Evolutionary conservation across 2,888 invertebrate species (phyloP), one percentile per base, ranked within the genome.

Genomic region (Pocota personata): DNA sequence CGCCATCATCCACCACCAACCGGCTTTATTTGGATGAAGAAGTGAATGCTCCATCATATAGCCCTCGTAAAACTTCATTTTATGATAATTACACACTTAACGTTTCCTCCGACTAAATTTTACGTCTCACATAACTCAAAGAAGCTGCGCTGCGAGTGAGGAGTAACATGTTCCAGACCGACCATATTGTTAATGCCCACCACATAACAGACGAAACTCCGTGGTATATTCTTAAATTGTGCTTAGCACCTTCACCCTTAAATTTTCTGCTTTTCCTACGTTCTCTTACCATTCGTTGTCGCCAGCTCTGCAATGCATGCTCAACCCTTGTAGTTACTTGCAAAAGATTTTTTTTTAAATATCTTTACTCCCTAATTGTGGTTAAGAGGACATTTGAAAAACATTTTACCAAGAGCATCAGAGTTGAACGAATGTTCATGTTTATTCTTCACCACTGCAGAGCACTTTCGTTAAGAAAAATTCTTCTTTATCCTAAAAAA

Each of bases 21-120:
- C 71, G 58, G 71, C 58, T 48, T 48, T 58, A 24, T 57, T 19
- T 7, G 48, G 32, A 46, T 43, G 43, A 58, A 71, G 46, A 46
- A 71, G 48, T 57, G 50, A 82, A 40, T 72, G 52, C 71, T 60
- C 21, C 72, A 30, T 52, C 52, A 60, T 73, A 58, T 43, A 67
- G 35, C 24, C 46, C 37, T 62, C 69, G 69, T 75, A 69, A 75
- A 79, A 79, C 52, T 79, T 58, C 62, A 58, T 80, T 71, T 72
- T 62, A 86, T 80, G 75, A 64, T 86, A 76, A 80, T 86, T 86
- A 72, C 75, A 69, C 76, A 75, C 71, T 86, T 80, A 80, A 76
- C 76, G 71, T 80, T 71, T 64, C 76, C 76, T 66, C 52, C 14
- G 64, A 71, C 80, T 76, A 71, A 58, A 80, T 80, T 84, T 76